Conservation (phyloP, 1,140 invertebrate genomes). For the Drosophila ambigua region DNA sequence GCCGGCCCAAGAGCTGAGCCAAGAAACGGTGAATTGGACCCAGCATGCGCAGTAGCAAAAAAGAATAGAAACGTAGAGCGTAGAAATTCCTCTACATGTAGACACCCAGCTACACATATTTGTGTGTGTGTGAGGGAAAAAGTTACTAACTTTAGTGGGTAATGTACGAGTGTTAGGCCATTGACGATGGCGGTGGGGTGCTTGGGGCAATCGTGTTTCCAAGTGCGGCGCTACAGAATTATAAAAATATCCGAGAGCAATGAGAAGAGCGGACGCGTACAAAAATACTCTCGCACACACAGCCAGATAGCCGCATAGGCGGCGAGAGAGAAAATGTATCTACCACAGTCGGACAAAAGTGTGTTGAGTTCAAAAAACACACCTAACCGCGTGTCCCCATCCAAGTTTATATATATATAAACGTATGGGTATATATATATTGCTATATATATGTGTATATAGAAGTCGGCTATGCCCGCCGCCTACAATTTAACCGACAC, state of each 20-base stretch:
- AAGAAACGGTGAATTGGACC: slow-evolving; percentile 50
- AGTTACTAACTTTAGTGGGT: slow-evolving; percentile 46
- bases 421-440: slow-evolving; percentile 13
- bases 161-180: slow-evolving; percentile 18
- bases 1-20: slow-evolving; percentile 69
- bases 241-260: slow-evolving; percentile 52
- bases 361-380: slow-evolving; percentile 52
- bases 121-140: slow-evolving; percentile 23
- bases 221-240: slow-evolving; percentile 54
- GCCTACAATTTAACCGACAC: slow-evolving; percentile 74
- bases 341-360: slow-evolving; percentile 54
- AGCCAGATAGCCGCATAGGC: background rate
- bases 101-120: slow-evolving; percentile 17
- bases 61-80: slow-evolving; percentile 19
- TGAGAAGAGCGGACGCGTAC: slow-evolving; percentile 1
- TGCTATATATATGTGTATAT: slow-evolving; percentile 39
- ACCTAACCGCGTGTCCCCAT: slow-evolving; percentile 61
- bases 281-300: slow-evolving; percentile 4
- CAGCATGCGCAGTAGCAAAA: slow-evolving; percentile 69
- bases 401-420: slow-evolving; percentile 40
- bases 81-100: slow-evolving; percentile 54
- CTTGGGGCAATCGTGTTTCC: slow-evolving; percentile 39
- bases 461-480: slow-evolving; percentile 68
- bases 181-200: slow-evolving; percentile 23
- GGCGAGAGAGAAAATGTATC: slow-evolving; percentile 45